A percentile compares a stretch with the other conserved stretches of the same genome.
These are phyloP conservation scores for Tarsius wallacei DNA, from an alignment of 2,797 vertebrate species.

Conservation along the genomic window DNA sequence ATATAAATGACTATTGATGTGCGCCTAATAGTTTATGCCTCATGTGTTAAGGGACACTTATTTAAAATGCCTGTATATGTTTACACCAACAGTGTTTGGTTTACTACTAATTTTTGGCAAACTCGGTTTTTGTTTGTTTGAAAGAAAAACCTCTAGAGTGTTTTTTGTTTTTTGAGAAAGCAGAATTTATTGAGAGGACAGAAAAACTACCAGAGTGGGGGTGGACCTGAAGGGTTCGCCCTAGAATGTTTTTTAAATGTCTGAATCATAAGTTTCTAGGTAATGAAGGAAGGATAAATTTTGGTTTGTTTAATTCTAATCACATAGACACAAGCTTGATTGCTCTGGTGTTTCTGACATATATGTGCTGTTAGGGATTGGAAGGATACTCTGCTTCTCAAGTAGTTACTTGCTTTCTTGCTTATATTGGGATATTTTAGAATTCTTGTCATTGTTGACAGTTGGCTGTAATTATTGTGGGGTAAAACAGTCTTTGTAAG, in stretches of 20 bases:
- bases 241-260: background rate
- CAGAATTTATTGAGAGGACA: too few relatives aligned
- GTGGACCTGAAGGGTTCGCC: too few relatives aligned
- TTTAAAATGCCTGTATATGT: conserved; percentile 21
- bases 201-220: too few relatives aligned
- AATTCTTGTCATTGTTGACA: conserved; percentile 15
- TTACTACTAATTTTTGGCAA: conserved; percentile 52
- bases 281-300: background rate
- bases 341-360: background rate
- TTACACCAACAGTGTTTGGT: background rate
- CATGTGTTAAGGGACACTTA: background rate
- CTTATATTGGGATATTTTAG: conserved; percentile 10
- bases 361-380: background rate
- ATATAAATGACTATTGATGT: background rate
- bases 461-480: conserved; percentile 20
- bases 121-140: conserved; percentile 37
- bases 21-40: background rate
- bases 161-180: background rate
- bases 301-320: background rate
- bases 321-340: background rate
- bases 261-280: background rate
- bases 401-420: background rate
- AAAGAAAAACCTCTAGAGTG: conserved; percentile 26
- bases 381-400: background rate
- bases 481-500: background rate